Evolutionary conservation across 2,797 vertebrate genomes (phyloP).

Genomic region (Esox lucius): DNA sequence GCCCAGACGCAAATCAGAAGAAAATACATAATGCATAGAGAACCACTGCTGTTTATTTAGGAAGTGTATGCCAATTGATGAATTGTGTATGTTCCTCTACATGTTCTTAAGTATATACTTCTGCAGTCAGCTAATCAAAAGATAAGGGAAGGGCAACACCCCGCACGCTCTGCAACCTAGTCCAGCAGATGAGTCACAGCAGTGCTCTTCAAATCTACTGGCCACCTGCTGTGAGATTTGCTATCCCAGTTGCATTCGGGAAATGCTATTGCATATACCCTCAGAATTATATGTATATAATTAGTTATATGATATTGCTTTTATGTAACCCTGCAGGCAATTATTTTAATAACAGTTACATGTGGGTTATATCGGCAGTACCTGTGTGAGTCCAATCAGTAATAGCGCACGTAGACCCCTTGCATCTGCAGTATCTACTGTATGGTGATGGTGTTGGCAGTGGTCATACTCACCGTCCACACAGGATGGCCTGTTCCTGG

Average conservation of each 20-base stretch:
- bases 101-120: not conserved
- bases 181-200: no score
- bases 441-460: not conserved
- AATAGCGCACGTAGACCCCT: not conserved
- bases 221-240: not conserved
- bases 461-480: slow-evolving; percentile 87
- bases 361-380: not conserved
- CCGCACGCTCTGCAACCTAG: no score
- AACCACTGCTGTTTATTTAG: not conserved
- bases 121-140: not conserved
- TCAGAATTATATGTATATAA: not conserved
- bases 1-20: not conserved
- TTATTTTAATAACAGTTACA: not conserved
- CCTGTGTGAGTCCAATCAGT: not conserved
- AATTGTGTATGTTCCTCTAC: not conserved
- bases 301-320: not conserved
- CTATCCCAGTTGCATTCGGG: not conserved
- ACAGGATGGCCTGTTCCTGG: slow-evolving; percentile 95
- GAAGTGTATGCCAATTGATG: not conserved
- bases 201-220: not conserved
- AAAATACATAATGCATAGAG: not conserved
- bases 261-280: not conserved
- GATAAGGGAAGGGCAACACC: not conserved
- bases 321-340: not conserved
- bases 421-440: not conserved